These are phyloP conservation scores for Nowickia ferox DNA, from an alignment of 2,888 invertebrate species.

Conservation along the genomic window DNA sequence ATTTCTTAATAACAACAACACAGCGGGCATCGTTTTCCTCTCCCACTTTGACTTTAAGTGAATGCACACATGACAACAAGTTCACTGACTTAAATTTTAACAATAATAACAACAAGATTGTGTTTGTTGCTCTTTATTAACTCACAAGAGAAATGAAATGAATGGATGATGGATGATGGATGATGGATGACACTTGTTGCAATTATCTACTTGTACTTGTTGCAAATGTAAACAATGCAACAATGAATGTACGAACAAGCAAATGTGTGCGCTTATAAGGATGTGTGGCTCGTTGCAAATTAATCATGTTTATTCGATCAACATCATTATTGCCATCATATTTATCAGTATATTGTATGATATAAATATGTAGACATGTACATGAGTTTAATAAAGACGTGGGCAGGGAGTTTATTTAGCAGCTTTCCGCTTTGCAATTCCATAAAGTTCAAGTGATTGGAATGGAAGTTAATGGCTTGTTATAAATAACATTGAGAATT, in stretches of 20 bases:
- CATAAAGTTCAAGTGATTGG: not conserved
- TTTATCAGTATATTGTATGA: conserved; percentile 5
- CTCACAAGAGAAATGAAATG: conserved; percentile 3
- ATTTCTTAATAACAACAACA: no score
- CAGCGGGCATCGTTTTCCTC: no score
- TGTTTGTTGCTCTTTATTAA: conserved; percentile 24
- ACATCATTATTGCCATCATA: conserved; percentile 28
- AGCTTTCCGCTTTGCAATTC: not conserved
- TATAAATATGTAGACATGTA: no score
- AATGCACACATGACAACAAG: not conserved
- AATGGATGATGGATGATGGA: conserved; percentile 40
- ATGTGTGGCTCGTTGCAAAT: conserved; percentile 14
- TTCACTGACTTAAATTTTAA: conserved; percentile 34
- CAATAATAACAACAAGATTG: not conserved
- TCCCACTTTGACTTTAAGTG: not conserved
- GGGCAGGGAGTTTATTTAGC: conserved; percentile 17
- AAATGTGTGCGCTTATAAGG: not conserved
- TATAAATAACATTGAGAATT: not conserved
- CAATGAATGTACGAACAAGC: not conserved
- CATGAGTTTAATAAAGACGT: not conserved
- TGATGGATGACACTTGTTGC: conserved; percentile 66
- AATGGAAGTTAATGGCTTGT: conserved; percentile 3
- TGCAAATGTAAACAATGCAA: conserved; percentile 43
- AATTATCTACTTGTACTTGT: conserved; percentile 44
- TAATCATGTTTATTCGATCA: conserved; percentile 52